Conservation (phyloP, 2,797 vertebrate species). For the Echeneis naucrates region DNA sequence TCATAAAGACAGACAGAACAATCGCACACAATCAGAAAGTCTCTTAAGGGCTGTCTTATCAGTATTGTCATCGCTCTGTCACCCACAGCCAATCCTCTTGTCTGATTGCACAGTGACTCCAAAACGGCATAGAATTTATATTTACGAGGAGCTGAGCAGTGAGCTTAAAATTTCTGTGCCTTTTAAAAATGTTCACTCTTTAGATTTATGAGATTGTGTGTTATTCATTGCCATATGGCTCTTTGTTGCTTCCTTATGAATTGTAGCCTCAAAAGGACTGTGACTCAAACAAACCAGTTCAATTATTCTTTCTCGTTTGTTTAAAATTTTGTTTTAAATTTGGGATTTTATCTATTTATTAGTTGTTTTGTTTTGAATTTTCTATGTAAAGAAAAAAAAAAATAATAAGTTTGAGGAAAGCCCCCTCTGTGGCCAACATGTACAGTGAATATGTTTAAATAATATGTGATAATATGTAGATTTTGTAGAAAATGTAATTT, state of each 20-base stretch:
- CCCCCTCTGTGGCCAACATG: neutral
- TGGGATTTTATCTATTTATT: neutral
- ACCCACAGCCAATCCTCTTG: constrained; percentile 65
- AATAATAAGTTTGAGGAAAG: neutral
- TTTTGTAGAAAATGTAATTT: too few species aligned
- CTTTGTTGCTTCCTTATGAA: neutral
- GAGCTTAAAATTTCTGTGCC: neutral
- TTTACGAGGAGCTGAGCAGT: constrained; percentile 16
- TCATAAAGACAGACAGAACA: constrained; percentile 55
- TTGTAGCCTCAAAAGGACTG: neutral
- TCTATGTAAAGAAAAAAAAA: too few species aligned
- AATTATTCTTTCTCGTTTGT: too few species aligned
- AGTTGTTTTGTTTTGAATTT: neutral
- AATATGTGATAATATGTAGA: too few species aligned
- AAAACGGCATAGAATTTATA: constrained; percentile 28
- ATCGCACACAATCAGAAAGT: constrained; percentile 71
- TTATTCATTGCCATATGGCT: neutral
- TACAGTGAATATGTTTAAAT: neutral
- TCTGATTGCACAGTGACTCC: constrained; percentile 56
- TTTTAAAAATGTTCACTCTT: neutral
- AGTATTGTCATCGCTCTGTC: constrained; percentile 80
- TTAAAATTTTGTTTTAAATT: too few species aligned
- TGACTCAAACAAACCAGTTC: neutral
- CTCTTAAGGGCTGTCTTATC: constrained; percentile 79
- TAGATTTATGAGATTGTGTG: neutral